Evolutionary conservation across 2,888 invertebrate species (phyloP).

Genomic region (Lochmaea crataegi): DNA sequence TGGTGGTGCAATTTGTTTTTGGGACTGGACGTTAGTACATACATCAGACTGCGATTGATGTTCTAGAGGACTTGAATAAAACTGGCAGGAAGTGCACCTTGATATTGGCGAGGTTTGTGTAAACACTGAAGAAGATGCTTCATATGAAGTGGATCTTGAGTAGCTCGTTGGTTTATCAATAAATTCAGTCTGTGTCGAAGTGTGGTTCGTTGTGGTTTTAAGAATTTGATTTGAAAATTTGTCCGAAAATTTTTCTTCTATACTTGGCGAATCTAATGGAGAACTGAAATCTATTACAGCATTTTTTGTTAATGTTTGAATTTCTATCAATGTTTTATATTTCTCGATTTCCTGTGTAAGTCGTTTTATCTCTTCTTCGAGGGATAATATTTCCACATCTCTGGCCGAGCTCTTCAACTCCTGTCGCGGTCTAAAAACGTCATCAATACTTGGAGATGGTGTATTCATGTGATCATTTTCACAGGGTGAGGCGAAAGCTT

Average conservation of each 20-base stretch:
- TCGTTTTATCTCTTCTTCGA: slow-evolving; percentile 68
- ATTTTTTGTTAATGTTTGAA: slow-evolving; percentile 68
- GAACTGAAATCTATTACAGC: slow-evolving; percentile 68
- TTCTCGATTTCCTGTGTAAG: slow-evolving; percentile 70
- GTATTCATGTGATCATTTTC: slow-evolving; percentile 49
- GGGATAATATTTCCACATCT: slow-evolving; percentile 60
- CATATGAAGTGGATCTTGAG: slow-evolving; percentile 19
- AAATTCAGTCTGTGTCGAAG: slow-evolving; percentile 43
- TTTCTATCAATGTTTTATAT: slow-evolving; percentile 70
- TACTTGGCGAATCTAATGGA: slow-evolving; percentile 54
- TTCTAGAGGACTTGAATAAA: not conserved
- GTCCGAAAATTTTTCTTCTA: slow-evolving; percentile 54
- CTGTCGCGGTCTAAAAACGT: slow-evolving; percentile 33
- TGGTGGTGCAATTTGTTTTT: not conserved
- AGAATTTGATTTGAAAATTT: slow-evolving; percentile 1
- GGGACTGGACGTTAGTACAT: not conserved
- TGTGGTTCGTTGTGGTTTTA: slow-evolving; percentile 7
- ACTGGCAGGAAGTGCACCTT: not conserved
- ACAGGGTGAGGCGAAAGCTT: slow-evolving; percentile 50
- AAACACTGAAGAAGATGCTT: not conserved
- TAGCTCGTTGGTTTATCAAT: slow-evolving; percentile 3
- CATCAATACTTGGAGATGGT: slow-evolving; percentile 44
- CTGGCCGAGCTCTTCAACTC: slow-evolving; percentile 58
- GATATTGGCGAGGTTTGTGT: not conserved
- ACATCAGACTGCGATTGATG: not conserved